Percentiles rank a stretch among this genome's conserved stretches.
Evolutionary conservation across 2,113 vertebrate species (phyloP).

Genomic region (Rhinolophus sinicus): DNA sequence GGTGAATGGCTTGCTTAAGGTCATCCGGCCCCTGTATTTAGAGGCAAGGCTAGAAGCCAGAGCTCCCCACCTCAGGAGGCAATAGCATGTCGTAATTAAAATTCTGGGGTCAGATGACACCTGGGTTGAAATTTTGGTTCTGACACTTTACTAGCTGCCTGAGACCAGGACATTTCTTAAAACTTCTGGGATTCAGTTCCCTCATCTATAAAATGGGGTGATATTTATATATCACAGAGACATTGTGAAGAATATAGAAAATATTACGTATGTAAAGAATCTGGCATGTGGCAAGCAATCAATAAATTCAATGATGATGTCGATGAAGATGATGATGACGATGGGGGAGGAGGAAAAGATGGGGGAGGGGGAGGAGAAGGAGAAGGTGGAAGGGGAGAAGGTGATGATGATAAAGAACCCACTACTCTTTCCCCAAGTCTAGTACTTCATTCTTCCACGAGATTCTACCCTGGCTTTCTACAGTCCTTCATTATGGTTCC

Average conservation of each 20-base stretch:
- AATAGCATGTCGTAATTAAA: neutral
- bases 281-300: neutral
- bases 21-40: neutral
- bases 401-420: neutral
- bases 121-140: neutral
- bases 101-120: neutral
- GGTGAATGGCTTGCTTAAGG: neutral
- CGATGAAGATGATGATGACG: neutral
- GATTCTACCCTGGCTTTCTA: neutral
- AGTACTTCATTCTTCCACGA: neutral
- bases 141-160: neutral
- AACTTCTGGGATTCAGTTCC: neutral
- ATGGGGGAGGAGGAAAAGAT: rapidly evolving
- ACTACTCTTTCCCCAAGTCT: neutral
- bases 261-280: neutral
- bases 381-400: neutral
- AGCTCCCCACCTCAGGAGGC: neutral
- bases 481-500: neutral
- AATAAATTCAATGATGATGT: neutral
- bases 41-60: neutral
- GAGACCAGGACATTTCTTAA: neutral
- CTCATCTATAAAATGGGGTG: neutral
- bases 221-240: neutral
- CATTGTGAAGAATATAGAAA: neutral
- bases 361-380: rapidly evolving